Evolutionary conservation across 2,888 invertebrate species (phyloP).

Genomic region (Boloria euphrosyne): DNA sequence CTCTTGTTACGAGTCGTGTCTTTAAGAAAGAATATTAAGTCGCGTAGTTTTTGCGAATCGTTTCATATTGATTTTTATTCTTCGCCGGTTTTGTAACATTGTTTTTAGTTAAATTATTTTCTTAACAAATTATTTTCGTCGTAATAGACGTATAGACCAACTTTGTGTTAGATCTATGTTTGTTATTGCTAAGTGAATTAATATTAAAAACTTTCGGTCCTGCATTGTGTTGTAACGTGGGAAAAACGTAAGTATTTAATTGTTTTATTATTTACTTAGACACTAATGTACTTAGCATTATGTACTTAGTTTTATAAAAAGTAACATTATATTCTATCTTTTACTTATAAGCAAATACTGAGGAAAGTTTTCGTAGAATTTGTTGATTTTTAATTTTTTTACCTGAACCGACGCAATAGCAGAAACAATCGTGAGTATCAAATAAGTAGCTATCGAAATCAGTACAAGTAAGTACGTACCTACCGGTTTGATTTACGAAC

Average conservation of each 20-base stretch:
- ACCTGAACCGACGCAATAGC: constrained; percentile 34
- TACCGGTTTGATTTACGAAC: constrained; percentile 76
- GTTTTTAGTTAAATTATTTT: constrained; percentile 63
- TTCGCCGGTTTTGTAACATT: constrained; percentile 72
- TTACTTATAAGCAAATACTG: too few species aligned
- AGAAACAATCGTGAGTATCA: constrained; percentile 40
- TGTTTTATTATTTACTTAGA: constrained; percentile 22
- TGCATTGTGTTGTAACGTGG: constrained; percentile 55
- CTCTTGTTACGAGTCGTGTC: constrained; percentile 60
- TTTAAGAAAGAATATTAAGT: constrained; percentile 52
- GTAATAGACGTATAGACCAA: constrained; percentile 1
- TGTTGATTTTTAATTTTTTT: not conserved
- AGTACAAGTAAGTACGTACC: constrained; percentile 49
- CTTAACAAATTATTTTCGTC: constrained; percentile 34
- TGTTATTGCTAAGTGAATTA: constrained; percentile 36
- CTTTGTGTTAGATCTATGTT: constrained; percentile 41
- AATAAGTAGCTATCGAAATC: constrained; percentile 46
- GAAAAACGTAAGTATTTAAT: constrained; percentile 63
- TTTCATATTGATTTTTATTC: constrained; percentile 77
- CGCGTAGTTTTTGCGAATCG: constrained; percentile 62
- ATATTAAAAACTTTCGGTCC: constrained; percentile 36
- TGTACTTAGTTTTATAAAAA: constrained; percentile 13
- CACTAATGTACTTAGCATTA: constrained; percentile 14
- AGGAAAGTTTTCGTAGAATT: too few species aligned
- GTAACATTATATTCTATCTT: not conserved